Percentiles rank a stretch among this genome's conserved stretches.
These are phyloP conservation scores for Pseudococcus viburni DNA, from an alignment of 2,888 invertebrate genomes.

Conservation along the genomic window DNA sequence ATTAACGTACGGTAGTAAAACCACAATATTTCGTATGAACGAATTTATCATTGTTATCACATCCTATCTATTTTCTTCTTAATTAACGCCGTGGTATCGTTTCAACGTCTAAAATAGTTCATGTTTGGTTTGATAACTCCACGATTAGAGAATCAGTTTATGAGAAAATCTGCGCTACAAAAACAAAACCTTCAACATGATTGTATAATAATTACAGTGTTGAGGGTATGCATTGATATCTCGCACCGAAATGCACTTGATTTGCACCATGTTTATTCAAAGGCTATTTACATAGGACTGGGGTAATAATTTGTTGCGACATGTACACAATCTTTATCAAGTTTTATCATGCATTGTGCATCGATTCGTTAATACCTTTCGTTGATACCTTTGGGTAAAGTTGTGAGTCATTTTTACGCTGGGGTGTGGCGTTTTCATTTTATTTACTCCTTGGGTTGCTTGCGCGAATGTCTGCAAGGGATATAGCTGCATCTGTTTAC, in stretches of 20 bases:
- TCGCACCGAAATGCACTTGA: not conserved
- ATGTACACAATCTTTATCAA: not conserved
- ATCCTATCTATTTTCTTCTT: not conserved
- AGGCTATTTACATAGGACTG: not conserved
- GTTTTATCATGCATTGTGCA: not conserved
- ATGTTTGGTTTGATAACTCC: not conserved
- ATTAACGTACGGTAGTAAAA: not conserved
- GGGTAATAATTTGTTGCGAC: not conserved
- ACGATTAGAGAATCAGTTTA: not conserved
- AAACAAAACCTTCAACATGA: not conserved
- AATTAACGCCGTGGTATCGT: not conserved
- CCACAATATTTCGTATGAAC: not conserved
- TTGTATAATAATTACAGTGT: not conserved
- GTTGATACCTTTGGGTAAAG: not conserved
- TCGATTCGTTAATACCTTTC: not conserved
- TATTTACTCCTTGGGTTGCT: slow-evolving; percentile 38
- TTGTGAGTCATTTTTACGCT: slow-evolving; percentile 27
- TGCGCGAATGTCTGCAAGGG: slow-evolving; percentile 54
- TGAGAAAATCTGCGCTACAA: not conserved
- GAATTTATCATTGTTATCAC: slow-evolving; percentile 26
- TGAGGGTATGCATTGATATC: not conserved
- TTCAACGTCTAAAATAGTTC: not conserved
- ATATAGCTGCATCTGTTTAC: slow-evolving; percentile 46
- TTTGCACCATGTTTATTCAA: not conserved
- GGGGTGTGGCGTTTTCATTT: slow-evolving; percentile 48